Conservation (phyloP, 2,113 vertebrate species). For the Narcine bancroftii region DNA sequence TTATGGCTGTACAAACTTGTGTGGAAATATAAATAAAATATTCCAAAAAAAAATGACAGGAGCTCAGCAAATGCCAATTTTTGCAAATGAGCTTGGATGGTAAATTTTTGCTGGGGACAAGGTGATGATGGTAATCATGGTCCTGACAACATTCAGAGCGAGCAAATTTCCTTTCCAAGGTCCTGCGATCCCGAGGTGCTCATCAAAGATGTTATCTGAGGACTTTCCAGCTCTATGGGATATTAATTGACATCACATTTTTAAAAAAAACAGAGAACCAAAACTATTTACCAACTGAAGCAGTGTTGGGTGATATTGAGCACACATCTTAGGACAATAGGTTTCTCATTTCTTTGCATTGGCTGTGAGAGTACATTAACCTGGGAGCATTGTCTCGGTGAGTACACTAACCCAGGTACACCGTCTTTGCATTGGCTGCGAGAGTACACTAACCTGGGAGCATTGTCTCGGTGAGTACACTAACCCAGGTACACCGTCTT, state of each 20-base stretch:
- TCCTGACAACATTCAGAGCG: not conserved
- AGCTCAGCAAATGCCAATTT: not conserved
- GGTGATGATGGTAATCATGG: not conserved
- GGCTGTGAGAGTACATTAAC: not conserved
- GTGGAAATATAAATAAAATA: no score
- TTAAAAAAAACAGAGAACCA: not conserved
- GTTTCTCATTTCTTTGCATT: not conserved
- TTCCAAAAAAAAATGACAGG: no score
- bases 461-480: no score
- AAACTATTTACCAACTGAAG: not conserved
- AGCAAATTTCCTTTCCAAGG: not conserved
- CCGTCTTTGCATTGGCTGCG: no score
- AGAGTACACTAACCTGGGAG: not conserved
- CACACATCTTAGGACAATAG: not conserved
- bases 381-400: no score
- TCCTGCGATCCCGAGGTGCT: not conserved
- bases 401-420: no score
- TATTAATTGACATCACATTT: not conserved
- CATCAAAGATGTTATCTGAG: not conserved
- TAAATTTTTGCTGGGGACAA: not conserved
- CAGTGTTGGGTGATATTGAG: not conserved
- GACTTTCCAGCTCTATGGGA: not conserved
- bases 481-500: no score
- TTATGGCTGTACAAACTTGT: no score
- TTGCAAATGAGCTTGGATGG: not conserved